Evolutionary conservation across 1,140 invertebrate species (phyloP).

Genomic region (Riptortus pedestris): DNA sequence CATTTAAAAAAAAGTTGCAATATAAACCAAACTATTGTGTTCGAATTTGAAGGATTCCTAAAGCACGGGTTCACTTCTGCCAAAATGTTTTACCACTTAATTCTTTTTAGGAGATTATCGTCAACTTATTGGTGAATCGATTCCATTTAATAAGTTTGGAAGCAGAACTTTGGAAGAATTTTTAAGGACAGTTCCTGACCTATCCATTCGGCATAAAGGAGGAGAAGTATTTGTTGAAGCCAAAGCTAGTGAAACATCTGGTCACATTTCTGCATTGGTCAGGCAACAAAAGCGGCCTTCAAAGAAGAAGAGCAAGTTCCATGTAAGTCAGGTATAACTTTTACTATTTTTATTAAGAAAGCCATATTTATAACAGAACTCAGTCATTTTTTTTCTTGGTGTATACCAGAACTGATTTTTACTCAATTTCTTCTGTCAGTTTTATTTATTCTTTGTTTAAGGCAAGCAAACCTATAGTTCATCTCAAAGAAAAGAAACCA

Average conservation of each 20-base stretch:
- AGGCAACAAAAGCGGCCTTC: not conserved
- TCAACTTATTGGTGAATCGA: slow-evolving; percentile 44
- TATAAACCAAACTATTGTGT: no score
- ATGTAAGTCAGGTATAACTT: not conserved
- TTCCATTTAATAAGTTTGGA: slow-evolving; percentile 48
- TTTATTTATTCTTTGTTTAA: no score
- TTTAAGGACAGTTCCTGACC: slow-evolving; percentile 40
- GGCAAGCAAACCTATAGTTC: no score
- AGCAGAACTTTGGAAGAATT: slow-evolving; percentile 44
- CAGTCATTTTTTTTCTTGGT: no score
- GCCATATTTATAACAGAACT: no score
- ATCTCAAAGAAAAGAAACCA: no score
- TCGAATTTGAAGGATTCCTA: no score
- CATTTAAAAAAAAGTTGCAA: no score
- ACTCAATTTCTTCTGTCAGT: no score
- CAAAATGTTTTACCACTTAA: no score
- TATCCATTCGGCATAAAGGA: not conserved
- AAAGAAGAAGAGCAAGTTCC: not conserved
- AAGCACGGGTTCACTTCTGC: no score
- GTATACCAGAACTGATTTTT: not conserved
- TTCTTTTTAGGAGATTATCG: slow-evolving; percentile 43
- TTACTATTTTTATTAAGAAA: no score
- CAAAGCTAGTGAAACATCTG: not conserved
- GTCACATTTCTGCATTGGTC: slow-evolving; percentile 10
- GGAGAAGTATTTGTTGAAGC: slow-evolving; percentile 7